phyloP scores from a whole-genome alignment of 2,797 vertebrate genomes.

The Buceros bicornis region DNA sequence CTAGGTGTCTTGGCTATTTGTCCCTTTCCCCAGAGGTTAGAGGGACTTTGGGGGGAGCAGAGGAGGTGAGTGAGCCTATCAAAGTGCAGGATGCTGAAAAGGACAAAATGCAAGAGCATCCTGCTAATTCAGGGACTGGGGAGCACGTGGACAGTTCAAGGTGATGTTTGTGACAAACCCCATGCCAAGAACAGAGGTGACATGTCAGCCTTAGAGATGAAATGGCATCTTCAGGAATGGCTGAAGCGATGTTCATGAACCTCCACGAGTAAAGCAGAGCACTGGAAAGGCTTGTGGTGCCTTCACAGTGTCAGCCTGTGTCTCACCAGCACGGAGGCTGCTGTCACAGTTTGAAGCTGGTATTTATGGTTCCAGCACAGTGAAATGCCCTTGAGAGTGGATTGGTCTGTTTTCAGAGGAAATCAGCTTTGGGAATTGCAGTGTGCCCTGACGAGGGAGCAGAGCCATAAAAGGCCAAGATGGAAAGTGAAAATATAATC shows the following conservation, averaged over 20 bases:
- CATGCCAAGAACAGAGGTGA: background rate
- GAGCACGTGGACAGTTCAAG: background rate
- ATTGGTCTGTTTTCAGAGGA: background rate
- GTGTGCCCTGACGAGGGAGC: background rate
- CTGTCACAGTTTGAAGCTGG: background rate
- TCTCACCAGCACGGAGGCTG: background rate
- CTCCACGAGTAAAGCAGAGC: accelerated
- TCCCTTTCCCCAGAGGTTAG: constrained; percentile 68
- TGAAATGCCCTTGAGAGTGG: background rate
- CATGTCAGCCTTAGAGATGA: background rate
- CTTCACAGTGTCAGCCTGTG: background rate
- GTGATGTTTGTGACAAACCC: background rate
- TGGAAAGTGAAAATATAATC: background rate
- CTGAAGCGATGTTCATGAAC: background rate
- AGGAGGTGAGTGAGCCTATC: constrained; percentile 57
- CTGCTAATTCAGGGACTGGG: constrained; percentile 64
- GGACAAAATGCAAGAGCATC: constrained; percentile 67
- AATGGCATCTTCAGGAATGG: background rate
- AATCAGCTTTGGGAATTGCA: background rate
- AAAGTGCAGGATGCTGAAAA: constrained; percentile 63
- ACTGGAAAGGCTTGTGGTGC: background rate
- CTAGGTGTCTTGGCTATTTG: constrained; percentile 34
- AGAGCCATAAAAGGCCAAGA: background rate
- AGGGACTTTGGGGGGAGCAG: background rate
- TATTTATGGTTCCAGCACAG: background rate